These are phyloP conservation scores for Pachyuromys duprasi DNA, from an alignment of 2,797 vertebrate genomes.

Conservation along the genomic window DNA sequence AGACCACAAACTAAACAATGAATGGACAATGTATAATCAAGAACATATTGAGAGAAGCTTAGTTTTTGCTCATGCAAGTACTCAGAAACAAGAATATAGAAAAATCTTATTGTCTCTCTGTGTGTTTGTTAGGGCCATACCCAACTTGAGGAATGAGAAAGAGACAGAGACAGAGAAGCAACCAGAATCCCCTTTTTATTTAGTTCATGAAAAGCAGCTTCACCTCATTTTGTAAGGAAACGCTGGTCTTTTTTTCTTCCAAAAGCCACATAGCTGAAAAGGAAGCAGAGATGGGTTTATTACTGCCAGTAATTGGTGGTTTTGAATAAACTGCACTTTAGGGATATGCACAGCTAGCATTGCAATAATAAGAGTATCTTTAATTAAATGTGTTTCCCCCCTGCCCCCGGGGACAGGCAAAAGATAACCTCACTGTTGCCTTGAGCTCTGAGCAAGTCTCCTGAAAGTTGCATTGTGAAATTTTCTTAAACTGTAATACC, in stretches of 20 bases:
- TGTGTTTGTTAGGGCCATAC: background rate
- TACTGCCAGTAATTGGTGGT: conserved; percentile 47
- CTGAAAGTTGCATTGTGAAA: background rate
- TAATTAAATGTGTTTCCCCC: background rate
- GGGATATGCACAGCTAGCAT: background rate
- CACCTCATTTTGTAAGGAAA: conserved; percentile 27
- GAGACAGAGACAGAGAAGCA: background rate
- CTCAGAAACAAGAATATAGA: background rate
- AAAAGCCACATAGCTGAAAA: conserved; percentile 39
- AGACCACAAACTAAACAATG: background rate
- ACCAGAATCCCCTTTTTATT: background rate
- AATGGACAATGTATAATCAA: background rate
- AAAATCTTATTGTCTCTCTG: background rate
- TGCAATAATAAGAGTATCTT: background rate
- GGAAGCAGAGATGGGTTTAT: conserved; percentile 41
- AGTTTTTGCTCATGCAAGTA: background rate
- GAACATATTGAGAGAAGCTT: background rate
- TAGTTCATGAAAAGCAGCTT: conserved; percentile 23
- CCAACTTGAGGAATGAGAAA: background rate
- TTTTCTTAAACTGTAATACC: background rate
- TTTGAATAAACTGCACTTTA: conserved; percentile 43
- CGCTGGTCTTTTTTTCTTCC: background rate
- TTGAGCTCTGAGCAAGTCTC: background rate
- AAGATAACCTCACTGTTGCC: background rate
- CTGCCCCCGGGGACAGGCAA: background rate